These are phyloP conservation scores for Drosophila greeni DNA, from an alignment of 2,888 invertebrate species.

Conservation along the genomic window DNA sequence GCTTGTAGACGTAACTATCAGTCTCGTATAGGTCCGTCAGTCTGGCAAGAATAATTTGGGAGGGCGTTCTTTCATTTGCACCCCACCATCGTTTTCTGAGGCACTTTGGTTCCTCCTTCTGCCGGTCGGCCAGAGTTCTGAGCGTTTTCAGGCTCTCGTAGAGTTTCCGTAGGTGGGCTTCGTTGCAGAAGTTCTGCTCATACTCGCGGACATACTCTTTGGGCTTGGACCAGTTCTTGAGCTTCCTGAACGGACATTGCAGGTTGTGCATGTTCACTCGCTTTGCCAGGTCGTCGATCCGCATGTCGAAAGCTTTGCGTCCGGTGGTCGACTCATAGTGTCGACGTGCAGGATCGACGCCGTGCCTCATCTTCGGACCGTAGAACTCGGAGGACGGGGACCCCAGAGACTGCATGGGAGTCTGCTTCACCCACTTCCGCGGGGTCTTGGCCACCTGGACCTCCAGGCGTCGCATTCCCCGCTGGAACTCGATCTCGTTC, in stretches of 20 bases:
- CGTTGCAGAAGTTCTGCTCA: slow-evolving; percentile 75
- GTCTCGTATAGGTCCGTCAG: slow-evolving; percentile 1
- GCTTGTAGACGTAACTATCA: neutral
- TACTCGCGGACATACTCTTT: slow-evolving; percentile 73
- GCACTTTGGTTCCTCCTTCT: slow-evolving; percentile 68
- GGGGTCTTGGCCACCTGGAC: slow-evolving; percentile 76
- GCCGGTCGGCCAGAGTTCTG: slow-evolving; percentile 56
- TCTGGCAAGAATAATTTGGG: neutral
- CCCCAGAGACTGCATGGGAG: slow-evolving; percentile 80
- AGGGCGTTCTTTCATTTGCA: neutral
- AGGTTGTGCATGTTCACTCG: slow-evolving; percentile 61
- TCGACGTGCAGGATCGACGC: slow-evolving; percentile 83
- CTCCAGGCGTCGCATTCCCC: slow-evolving; percentile 80
- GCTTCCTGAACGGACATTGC: slow-evolving; percentile 73
- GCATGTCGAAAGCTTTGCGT: slow-evolving; percentile 70
- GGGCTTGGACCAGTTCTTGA: slow-evolving; percentile 73
- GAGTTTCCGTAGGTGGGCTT: slow-evolving; percentile 72
- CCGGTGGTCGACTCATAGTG: slow-evolving; percentile 78
- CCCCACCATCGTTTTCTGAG: slow-evolving; percentile 45
- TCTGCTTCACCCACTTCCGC: slow-evolving; percentile 78
- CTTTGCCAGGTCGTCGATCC: slow-evolving; percentile 75
- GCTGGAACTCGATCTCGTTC: slow-evolving; percentile 78
- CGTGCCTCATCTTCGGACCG: slow-evolving; percentile 83
- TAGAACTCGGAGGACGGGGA: slow-evolving; percentile 83
- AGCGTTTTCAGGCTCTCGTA: slow-evolving; percentile 74